Conservation (phyloP, 1,140 invertebrate species). For the Latrodectus geometricus region DNA sequence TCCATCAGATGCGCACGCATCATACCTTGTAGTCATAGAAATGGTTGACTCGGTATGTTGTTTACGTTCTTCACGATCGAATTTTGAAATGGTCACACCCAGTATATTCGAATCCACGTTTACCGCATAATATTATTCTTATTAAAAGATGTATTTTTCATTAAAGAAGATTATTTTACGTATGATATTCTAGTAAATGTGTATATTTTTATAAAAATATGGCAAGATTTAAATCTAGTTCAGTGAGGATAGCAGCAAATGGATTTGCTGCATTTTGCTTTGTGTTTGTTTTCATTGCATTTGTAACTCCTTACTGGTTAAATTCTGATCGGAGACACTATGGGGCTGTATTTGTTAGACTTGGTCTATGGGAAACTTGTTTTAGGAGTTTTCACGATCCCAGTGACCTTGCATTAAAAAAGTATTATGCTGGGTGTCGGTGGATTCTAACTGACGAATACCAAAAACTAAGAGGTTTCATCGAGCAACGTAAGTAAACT, state of each 20-base stretch:
- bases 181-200: too few relatives aligned
- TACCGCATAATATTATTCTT: too few relatives aligned
- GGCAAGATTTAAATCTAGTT: constrained; percentile 55
- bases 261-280: constrained; percentile 64
- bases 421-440: constrained; percentile 78
- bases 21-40: constrained; percentile 11
- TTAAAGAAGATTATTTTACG: too few relatives aligned
- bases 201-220: constrained; percentile 10
- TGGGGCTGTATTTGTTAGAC: constrained; percentile 82
- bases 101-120: too few relatives aligned
- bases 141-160: too few relatives aligned
- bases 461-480: constrained; percentile 75
- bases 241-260: constrained; percentile 58
- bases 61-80: constrained; percentile 12
- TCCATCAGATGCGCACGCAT: neutral
- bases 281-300: constrained; percentile 80
- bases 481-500: constrained; percentile 65
- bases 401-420: constrained; percentile 63
- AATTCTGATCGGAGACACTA: constrained; percentile 84
- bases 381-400: constrained; percentile 78
- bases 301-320: constrained; percentile 93
- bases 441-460: constrained; percentile 95
- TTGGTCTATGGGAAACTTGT: constrained; percentile 92
- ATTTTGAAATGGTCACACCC: neutral
- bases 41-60: neutral